Evolutionary conservation across 2,797 vertebrate genomes (phyloP), one percentile per base, ranked within the genome.

Genomic region (Varecia variegata): DNA sequence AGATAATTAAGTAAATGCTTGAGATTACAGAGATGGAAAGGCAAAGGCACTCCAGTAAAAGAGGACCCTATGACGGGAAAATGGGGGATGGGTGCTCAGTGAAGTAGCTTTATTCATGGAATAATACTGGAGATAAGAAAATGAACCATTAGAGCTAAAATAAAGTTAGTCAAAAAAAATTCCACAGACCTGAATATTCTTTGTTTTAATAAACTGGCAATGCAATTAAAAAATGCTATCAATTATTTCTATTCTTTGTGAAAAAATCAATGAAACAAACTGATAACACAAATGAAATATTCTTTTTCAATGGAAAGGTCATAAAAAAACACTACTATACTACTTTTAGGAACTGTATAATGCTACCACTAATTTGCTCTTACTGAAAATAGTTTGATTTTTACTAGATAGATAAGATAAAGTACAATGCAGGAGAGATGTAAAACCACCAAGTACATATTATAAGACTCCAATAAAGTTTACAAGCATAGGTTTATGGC

Each of bases 261-360:
- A 74, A 74, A 94, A 97, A 96, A 97, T 95, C 89, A 60, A 70
- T 96, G 7, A 97, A 88, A 94, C 35, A 74, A 93, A 88, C 93
- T 97, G 93, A 85, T 88, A 94, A 79, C 32, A 83, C 77, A 95
- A 96, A 97, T 54, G 86, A 95, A 76, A 32, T 93, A 91, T 50
- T 68, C 32, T 95, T 97, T 92, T 95, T 95, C 89, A 81, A n/a
- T 43, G 50, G 45, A 88, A 86, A 12, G 4, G 9, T 10, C 14
- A 20, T 30, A 52, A 65, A 62, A 40, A 27, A 87, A 93, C 9
- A 67, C 25, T 38, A 71, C 1, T 32, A 11, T 6, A 47, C 54
- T 70, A 90, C 0, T 60, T 89, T 70, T 84, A 71, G 38, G 77
- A 92, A 52, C 81, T 74, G 43, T 89, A 47, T 58, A 96, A 90